These are phyloP conservation scores for Maniola jurtina DNA, from an alignment of 1,140 invertebrate species.

Conservation along the genomic window DNA sequence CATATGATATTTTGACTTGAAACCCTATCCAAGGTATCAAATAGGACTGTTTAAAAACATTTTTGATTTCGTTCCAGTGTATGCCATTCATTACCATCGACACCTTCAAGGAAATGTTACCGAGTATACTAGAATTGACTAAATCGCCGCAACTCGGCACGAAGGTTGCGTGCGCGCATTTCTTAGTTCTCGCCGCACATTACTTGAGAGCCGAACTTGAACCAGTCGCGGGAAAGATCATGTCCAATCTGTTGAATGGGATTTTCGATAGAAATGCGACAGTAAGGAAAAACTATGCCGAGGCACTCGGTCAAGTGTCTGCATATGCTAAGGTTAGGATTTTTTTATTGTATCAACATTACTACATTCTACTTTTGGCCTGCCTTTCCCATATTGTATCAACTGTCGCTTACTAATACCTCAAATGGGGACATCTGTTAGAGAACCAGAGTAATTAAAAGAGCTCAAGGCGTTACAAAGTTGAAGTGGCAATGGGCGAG, in stretches of 20 bases:
- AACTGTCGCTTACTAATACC: too few species aligned
- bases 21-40: not conserved
- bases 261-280: constrained; percentile 90
- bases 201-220: constrained; percentile 77
- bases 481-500: too few species aligned
- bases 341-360: not conserved
- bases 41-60: not conserved
- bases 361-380: not conserved
- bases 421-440: too few species aligned
- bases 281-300: constrained; percentile 90
- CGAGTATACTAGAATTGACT: constrained; percentile 89
- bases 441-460: too few species aligned
- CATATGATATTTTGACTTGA: too few species aligned
- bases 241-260: constrained; percentile 87
- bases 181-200: constrained; percentile 87
- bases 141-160: constrained; percentile 90
- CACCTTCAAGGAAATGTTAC: constrained; percentile 88
- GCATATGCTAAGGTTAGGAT: constrained; percentile 85
- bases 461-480: too few species aligned
- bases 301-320: constrained; percentile 91
- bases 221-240: constrained; percentile 86
- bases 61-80: constrained; percentile 79
- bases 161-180: constrained; percentile 91
- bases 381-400: too few species aligned
- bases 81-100: constrained; percentile 89